phyloP scores from a whole-genome alignment of 2,797 vertebrate genomes.

The Channallabes apus region DNA sequence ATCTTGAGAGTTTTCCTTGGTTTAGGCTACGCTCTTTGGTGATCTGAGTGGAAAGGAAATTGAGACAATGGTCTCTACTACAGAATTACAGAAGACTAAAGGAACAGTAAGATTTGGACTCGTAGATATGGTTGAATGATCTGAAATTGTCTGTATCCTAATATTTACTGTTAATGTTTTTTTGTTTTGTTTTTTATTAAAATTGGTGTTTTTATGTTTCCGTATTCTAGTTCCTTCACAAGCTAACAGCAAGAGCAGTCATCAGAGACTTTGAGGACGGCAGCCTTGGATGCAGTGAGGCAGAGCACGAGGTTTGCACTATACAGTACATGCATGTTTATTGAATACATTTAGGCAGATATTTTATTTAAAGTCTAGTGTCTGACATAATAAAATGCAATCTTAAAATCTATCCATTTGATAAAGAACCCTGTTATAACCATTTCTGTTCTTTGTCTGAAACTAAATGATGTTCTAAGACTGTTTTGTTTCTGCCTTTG shows the following conservation, averaged over 20 bases:
- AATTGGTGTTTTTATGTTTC: not conserved
- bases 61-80: conserved; percentile 83
- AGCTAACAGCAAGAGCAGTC: conserved; percentile 82
- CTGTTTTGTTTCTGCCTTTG: conserved; percentile 17
- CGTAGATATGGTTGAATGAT: not conserved
- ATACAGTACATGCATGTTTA: not conserved
- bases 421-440: not conserved
- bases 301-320: conserved; percentile 79
- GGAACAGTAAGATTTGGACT: conserved; percentile 73
- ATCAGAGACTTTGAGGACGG: conserved; percentile 88
- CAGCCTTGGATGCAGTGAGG: conserved; percentile 74
- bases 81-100: conserved; percentile 84
- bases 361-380: not conserved
- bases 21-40: conserved; percentile 80
- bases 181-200: not conserved
- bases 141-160: not conserved
- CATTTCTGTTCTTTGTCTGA: conserved; percentile 54
- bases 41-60: conserved; percentile 78
- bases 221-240: conserved; percentile 81
- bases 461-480: not conserved
- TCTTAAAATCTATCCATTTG: not conserved
- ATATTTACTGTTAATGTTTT: not conserved
- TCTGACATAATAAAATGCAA: not conserved
- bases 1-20: conserved; percentile 10
- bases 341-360: not conserved